These are phyloP conservation scores for Drosophila aff. DNA, from an alignment of 1,140 invertebrate genomes.

Conservation along the genomic window DNA sequence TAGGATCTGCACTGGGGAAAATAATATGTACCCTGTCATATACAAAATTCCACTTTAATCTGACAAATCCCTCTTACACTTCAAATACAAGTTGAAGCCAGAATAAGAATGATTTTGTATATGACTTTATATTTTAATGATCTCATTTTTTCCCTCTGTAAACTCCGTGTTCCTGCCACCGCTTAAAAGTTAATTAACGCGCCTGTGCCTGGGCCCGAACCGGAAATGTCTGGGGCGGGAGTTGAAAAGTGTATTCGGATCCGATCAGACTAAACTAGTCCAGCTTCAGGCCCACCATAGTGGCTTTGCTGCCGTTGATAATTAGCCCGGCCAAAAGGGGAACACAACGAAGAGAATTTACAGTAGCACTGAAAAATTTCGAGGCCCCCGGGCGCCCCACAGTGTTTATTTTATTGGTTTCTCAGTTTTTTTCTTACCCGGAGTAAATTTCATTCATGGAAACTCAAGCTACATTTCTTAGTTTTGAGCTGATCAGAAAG, in stretches of 20 bases:
- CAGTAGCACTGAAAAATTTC: constrained; percentile 55
- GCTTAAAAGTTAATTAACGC: constrained; percentile 82
- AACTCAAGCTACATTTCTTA: not conserved
- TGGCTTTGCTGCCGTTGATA: constrained; percentile 41
- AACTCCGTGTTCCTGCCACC: constrained; percentile 41
- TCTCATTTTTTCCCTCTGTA: not conserved
- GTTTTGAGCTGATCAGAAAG: constrained; percentile 24
- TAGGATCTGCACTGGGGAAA: constrained; percentile 14
- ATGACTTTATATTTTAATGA: not conserved
- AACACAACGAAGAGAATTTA: constrained; percentile 47
- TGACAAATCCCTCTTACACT: too few relatives aligned
- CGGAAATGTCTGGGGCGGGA: constrained; percentile 60
- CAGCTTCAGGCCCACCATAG: constrained; percentile 23
- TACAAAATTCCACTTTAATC: not conserved
- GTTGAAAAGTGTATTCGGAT: constrained; percentile 27
- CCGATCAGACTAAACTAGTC: constrained; percentile 39
- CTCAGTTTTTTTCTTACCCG: not conserved
- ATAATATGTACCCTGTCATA: not conserved
- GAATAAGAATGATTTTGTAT: not conserved
- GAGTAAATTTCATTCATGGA: constrained; percentile 50
- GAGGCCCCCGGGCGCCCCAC: constrained; percentile 42
- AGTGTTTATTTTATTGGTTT: constrained; percentile 30
- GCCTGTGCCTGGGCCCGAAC: constrained; percentile 64
- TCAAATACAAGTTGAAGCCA: too few relatives aligned
- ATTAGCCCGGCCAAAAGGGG: constrained; percentile 47